Base-by-base conservation (phyloP, 2,113 vertebrate species). In the Labeo catla region DNA sequence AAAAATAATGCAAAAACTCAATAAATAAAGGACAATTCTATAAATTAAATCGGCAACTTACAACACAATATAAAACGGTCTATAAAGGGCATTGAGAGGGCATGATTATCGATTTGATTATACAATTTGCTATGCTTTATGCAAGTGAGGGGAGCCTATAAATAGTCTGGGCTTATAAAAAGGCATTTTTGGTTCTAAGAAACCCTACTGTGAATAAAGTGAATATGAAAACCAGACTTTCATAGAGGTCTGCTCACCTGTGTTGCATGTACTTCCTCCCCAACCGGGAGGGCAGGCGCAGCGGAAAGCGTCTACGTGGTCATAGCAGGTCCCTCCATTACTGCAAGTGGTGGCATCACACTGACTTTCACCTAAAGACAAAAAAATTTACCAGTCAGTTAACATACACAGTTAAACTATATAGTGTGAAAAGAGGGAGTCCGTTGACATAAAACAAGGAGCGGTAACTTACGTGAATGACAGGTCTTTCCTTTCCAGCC, bases 401-500 rank as follows among this genome's bases (percentile, higher is more conserved):
- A 19, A 50, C 36, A 23, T 28, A 54, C 3, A 1, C 43, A n/a
- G 49, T 9, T 8, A 49, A 50, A 2, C 66, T 6, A 43, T 28
- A 28, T 11, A 49, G 49, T 49, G 13, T 21, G 45, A 74, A 74
- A 49, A 74, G 19, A 74, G 47, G 2, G 28, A 16, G 12, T 28
- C 52, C n/a, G 16, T 16, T 23, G 1, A 12, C 8, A 77, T 4
- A 11, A 23, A 34, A 39, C 43, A 50, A 4, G 45, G 10, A 76
- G 13, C 15, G 3, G 4, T 12, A 77, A 96, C 97, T 97, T 93
- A 97, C 98, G 97, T 21, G 98, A 99, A 92, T 99, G 97, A 91
- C 98, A 99, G 85, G 97, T 98, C 95, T 99, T 99, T 90, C 98
- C 98, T 95, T 99, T 99, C 98, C 98, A 99, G 90, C 93, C 95